Evolutionary conservation across 2,113 vertebrate species (phyloP).

Genomic region (Petromus typicus): DNA sequence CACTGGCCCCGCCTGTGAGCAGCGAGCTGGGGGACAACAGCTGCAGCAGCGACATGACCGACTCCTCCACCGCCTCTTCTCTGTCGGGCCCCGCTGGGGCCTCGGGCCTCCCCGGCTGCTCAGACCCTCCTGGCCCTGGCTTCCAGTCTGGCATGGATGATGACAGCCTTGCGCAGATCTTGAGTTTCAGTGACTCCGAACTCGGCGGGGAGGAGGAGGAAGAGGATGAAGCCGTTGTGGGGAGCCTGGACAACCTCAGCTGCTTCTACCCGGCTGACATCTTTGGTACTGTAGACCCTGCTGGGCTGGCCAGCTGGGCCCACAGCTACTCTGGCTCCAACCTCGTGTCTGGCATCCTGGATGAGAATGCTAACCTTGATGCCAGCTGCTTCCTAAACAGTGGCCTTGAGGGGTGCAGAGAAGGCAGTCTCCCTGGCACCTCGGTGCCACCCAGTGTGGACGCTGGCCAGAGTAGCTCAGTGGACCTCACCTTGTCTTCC

Average conservation of each 20-base stretch:
- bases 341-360: slow-evolving; percentile 90
- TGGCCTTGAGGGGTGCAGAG: slow-evolving; percentile 55
- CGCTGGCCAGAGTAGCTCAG: slow-evolving; percentile 89
- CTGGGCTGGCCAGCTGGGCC: slow-evolving; percentile 70
- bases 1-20: slow-evolving; percentile 87
- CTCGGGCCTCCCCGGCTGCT: slow-evolving; percentile 78
- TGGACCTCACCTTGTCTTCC: slow-evolving; percentile 95
- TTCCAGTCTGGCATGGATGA: slow-evolving; percentile 89
- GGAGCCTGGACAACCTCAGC: slow-evolving; percentile 86
- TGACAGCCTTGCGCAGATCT: slow-evolving; percentile 91
- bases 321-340: slow-evolving; percentile 84
- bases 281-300: slow-evolving; percentile 86
- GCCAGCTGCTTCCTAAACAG: slow-evolving; percentile 89
- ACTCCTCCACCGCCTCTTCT: slow-evolving; percentile 90
- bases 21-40: slow-evolving; percentile 90
- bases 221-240: slow-evolving; percentile 81
- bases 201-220: slow-evolving; percentile 84
- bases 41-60: slow-evolving; percentile 95
- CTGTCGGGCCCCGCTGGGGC: slow-evolving; percentile 86
- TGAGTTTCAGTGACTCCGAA: slow-evolving; percentile 93
- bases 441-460: slow-evolving; percentile 85
- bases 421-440: slow-evolving; percentile 85
- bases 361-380: slow-evolving; percentile 96
- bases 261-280: slow-evolving; percentile 92
- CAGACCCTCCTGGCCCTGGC: slow-evolving; percentile 80